Base-by-base conservation (phyloP, 2,113 vertebrate genomes). In the Antechinus stuartii region DNA sequence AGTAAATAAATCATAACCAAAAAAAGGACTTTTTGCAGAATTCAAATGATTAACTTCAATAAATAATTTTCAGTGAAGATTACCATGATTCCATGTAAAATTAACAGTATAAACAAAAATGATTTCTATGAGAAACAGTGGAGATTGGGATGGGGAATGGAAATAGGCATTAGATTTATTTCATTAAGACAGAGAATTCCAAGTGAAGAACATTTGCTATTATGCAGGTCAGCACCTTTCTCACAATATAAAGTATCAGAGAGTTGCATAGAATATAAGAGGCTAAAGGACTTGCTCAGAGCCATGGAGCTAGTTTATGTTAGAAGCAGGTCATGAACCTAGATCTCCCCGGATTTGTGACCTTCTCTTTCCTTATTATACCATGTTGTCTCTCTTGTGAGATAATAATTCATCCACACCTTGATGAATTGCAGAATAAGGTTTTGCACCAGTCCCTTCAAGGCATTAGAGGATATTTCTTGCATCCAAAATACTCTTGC, bases 401-500 rank as follows among this genome's bases (percentile, higher is more conserved):
- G n/a, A 42, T 84, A 84, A 84, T 84, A 84, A 84, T 22, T 9
- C 50, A 57, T 92, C 25, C 2, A 12, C 90, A 95, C n/a, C 4
- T 93, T 47, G 89, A 92, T 50, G 23, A 26, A 61, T 46, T 57
- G 76, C 22, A 49, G 30, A 68, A 92, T 54, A 19, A 0, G 56
- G 16, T 96, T 84, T 89, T 49, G 57, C 93, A 91, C 95, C 50
- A 0, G 56, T 97, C 91, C 50, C 91, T 92, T 94, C 55, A 84
- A 54, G 27, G 6, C 95, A 95, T 91, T 5, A 95, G 46, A 42
- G 2, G 14, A 24, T 0, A 76, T 93, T 93, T 35, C 6, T 92
- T 25, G 52, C 92, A 94, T 93, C 7, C 91, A 92, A 95, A 14
- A 92, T 94, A 93, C 57, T 92, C 23, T 94, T 96, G 30, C 2